These are phyloP conservation scores for Talpa occidentalis DNA, from an alignment of 2,113 vertebrate species.

Conservation along the genomic window DNA sequence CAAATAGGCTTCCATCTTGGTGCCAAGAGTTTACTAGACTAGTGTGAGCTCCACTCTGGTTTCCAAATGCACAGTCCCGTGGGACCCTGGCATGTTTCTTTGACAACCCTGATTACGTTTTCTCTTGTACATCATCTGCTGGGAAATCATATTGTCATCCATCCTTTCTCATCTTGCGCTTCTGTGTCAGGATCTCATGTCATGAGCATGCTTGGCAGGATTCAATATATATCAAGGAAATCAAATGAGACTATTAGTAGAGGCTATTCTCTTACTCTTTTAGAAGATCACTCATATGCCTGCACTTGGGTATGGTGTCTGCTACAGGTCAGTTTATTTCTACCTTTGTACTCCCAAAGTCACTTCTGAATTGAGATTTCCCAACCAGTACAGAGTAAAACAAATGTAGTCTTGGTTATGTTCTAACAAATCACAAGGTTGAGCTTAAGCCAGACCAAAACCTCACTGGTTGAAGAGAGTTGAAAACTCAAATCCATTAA, in stretches of 20 bases:
- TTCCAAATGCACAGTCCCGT: neutral
- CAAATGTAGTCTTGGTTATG: neutral
- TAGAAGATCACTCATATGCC: neutral
- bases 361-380: neutral
- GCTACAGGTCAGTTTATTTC: neutral
- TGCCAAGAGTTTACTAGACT: neutral
- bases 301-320: neutral
- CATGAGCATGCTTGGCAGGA: too few species aligned
- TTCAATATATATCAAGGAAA: neutral
- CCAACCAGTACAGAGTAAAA: neutral
- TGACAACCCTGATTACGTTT: neutral
- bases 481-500: neutral
- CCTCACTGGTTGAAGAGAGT: neutral
- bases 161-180: neutral
- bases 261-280: neutral
- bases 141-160: too few species aligned
- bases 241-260: neutral
- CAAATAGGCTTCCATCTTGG: neutral
- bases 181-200: neutral
- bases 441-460: neutral
- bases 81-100: neutral
- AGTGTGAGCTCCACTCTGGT: neutral
- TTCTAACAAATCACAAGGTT: neutral
- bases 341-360: neutral
- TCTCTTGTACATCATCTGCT: neutral